Conservation (phyloP, 1,140 invertebrate species). For the Atta colombica region DNA sequence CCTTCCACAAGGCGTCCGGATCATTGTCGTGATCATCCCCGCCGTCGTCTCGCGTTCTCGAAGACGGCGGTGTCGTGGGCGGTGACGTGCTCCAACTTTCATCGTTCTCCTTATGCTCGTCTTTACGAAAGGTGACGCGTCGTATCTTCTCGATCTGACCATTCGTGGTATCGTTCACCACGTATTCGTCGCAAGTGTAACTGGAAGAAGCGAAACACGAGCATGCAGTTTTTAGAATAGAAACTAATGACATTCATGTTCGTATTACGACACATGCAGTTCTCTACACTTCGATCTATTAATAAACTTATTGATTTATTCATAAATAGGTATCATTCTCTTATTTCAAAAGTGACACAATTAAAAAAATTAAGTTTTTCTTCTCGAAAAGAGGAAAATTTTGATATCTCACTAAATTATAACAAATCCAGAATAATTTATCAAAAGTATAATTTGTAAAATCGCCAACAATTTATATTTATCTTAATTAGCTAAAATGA, state of each 20-base stretch:
- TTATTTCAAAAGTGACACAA: too few relatives aligned
- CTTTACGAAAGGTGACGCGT: slow-evolving; percentile 83
- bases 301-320: not conserved
- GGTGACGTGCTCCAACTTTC: slow-evolving; percentile 83
- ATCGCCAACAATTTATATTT: too few relatives aligned
- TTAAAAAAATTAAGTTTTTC: too few relatives aligned
- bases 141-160: slow-evolving; percentile 89
- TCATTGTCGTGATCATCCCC: slow-evolving; percentile 80
- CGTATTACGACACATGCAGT: not conserved
- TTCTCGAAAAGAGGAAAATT: too few relatives aligned
- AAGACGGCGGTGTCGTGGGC: slow-evolving; percentile 76
- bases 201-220: slow-evolving; percentile 85
- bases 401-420: too few relatives aligned
- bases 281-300: not conserved
- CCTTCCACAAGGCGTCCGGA: slow-evolving; percentile 83
- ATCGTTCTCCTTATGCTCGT: slow-evolving; percentile 84
- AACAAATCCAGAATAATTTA: too few relatives aligned
- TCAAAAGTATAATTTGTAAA: too few relatives aligned
- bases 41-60: slow-evolving; percentile 67
- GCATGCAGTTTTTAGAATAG: not conserved
- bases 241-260: not conserved
- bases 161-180: slow-evolving; percentile 91
- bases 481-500: too few relatives aligned
- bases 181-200: slow-evolving; percentile 94
- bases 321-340: not conserved